Percentiles rank a stretch among this genome's conserved stretches.
phyloP scores from a whole-genome alignment of 2,888 invertebrate genomes.

The Hoplodrina blanda region DNA sequence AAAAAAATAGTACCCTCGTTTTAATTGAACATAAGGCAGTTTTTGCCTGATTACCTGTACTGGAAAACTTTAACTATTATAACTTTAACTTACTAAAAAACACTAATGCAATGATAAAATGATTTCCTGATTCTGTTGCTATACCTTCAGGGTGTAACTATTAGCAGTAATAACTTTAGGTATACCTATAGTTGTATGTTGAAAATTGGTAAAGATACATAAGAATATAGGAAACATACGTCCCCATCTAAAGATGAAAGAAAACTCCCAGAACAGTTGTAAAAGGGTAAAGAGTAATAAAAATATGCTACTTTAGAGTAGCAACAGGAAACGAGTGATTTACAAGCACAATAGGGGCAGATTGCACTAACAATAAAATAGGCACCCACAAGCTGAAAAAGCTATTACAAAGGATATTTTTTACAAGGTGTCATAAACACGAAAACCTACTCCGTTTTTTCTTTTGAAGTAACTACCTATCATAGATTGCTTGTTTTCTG shows the following conservation, averaged over 20 bases:
- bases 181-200: too few species aligned
- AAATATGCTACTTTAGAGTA: slow-evolving; percentile 31
- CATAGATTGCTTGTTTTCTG: neutral
- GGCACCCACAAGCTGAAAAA: slow-evolving; percentile 1
- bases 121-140: too few species aligned
- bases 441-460: neutral
- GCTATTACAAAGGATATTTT: slow-evolving; percentile 15
- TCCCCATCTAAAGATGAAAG: neutral
- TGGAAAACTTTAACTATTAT: too few species aligned
- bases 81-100: too few species aligned
- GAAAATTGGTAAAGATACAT: neutral
- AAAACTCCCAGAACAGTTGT: slow-evolving; percentile 13
- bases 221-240: neutral
- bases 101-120: too few species aligned
- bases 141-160: too few species aligned
- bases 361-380: slow-evolving; percentile 39
- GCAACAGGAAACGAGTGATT: slow-evolving; percentile 28
- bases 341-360: slow-evolving; percentile 28
- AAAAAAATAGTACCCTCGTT: too few species aligned
- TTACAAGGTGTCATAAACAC: neutral
- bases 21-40: too few species aligned
- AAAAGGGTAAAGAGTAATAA: slow-evolving; percentile 30
- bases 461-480: neutral
- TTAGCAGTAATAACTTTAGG: too few species aligned
- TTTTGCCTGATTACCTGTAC: too few species aligned